A percentile compares a stretch with the other conserved stretches of the same genome.
phyloP scores from a whole-genome alignment of 2,888 invertebrate genomes.

The Parelbella ahira region DNA sequence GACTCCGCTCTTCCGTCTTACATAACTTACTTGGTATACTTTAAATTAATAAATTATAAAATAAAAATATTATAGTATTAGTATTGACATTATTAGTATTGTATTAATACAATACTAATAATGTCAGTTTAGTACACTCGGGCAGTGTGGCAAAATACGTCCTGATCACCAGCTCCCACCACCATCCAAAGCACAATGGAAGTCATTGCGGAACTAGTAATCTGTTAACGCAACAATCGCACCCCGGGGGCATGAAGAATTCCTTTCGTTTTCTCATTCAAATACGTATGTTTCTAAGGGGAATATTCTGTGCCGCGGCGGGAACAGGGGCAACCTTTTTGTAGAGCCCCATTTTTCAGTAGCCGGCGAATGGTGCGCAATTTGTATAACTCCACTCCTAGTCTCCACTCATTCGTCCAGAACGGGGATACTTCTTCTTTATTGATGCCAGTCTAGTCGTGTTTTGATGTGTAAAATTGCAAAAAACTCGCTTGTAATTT shows the following conservation, averaged over 20 bases:
- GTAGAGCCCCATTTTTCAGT: conserved; percentile 58
- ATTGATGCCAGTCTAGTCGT: conserved; percentile 25
- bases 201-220: conserved; percentile 30
- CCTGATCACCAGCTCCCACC: too few relatives aligned
- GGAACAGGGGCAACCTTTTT: conserved; percentile 54
- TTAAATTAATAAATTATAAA: too few relatives aligned
- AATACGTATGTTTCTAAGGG: conserved; percentile 54
- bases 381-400: conserved; percentile 49
- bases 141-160: too few relatives aligned
- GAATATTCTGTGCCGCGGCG: conserved; percentile 34
- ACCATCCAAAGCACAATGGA: too few relatives aligned
- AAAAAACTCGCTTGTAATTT: too few relatives aligned
- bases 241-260: conserved; percentile 34
- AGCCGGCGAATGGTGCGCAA: conserved; percentile 54
- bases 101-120: too few relatives aligned
- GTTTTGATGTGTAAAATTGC: background rate
- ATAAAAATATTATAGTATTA: too few relatives aligned
- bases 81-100: too few relatives aligned
- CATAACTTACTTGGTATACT: too few relatives aligned
- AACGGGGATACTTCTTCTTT: conserved; percentile 32
- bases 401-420: conserved; percentile 30
- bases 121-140: too few relatives aligned
- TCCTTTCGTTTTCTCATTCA: conserved; percentile 42
- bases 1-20: too few relatives aligned
- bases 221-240: conserved; percentile 56